A percentile compares a stretch with the other conserved stretches of the same genome.
These are phyloP conservation scores for Temnothorax curvispinosus DNA, from an alignment of 1,140 invertebrate genomes.

Conservation along the genomic window DNA sequence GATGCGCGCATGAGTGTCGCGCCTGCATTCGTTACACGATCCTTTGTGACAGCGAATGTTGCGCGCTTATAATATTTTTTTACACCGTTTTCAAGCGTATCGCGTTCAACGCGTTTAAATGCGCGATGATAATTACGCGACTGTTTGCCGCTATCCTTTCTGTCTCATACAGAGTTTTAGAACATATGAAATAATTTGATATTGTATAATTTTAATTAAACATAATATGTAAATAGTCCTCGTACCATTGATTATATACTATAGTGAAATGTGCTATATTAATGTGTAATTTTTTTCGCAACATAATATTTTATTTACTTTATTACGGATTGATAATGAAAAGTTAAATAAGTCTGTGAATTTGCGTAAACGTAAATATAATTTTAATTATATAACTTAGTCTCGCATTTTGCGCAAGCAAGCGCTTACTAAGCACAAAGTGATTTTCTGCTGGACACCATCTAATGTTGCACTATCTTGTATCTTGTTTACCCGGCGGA, in stretches of 20 bases:
- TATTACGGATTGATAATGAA: not conserved
- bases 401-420: slow-evolving; percentile 20
- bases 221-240: not conserved
- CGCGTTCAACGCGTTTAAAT: slow-evolving; percentile 10
- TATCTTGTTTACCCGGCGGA: slow-evolving; percentile 50
- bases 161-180: not conserved
- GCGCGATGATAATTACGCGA: slow-evolving; percentile 10
- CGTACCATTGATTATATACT: not conserved
- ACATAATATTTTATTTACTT: not conserved
- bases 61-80: slow-evolving; percentile 21
- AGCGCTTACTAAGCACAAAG: slow-evolving; percentile 43
- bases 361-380: not conserved
- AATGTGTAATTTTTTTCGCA: not conserved
- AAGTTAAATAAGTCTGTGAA: not conserved
- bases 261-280: not conserved
- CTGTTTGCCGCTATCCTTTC: not conserved
- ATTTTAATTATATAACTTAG: slow-evolving; percentile 11
- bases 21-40: slow-evolving; percentile 38
- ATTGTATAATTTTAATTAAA: not conserved
- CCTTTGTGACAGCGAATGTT: slow-evolving; percentile 44
- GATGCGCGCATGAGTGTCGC: slow-evolving; percentile 4
- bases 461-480: slow-evolving; percentile 53
- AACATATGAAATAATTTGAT: slow-evolving; percentile 4
- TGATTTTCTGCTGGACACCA: slow-evolving; percentile 32
- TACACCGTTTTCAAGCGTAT: slow-evolving; percentile 13